Evolutionary conservation across 2,888 invertebrate genomes (phyloP).

Genomic region (Phortica okadai): DNA sequence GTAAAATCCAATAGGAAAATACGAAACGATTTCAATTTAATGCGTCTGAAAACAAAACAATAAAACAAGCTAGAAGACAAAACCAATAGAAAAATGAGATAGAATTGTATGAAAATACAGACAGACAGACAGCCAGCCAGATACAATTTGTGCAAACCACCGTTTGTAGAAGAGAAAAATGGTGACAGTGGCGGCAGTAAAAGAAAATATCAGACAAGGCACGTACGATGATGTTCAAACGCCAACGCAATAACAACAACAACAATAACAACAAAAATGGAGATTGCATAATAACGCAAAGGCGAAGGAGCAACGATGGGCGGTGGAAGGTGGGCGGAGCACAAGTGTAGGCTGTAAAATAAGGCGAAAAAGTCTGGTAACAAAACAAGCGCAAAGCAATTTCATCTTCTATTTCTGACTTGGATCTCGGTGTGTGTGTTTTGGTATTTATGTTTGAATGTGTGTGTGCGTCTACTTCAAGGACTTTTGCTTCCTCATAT

Average conservation of each 20-base stretch:
- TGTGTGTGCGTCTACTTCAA: conserved; percentile 53
- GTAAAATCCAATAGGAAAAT: conserved; percentile 21
- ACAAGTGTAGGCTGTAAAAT: not conserved
- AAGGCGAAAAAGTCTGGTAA: conserved; percentile 24
- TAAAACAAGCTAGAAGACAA: not conserved
- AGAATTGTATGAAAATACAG: not conserved
- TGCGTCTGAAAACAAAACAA: conserved; percentile 15
- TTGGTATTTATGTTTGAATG: conserved; percentile 15
- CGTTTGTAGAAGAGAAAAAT: not conserved
- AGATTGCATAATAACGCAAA: conserved; percentile 21
- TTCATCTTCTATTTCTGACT: not conserved
- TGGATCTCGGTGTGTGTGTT: conserved; percentile 29
- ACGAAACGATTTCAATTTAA: conserved; percentile 19
- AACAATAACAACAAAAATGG: not conserved
- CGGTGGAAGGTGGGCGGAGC: not conserved
- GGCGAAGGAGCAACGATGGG: not conserved
- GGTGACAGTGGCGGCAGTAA: not conserved
- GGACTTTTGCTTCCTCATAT: conserved; percentile 54
- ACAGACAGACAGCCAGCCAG: not conserved
- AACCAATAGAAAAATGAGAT: not conserved
- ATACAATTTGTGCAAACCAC: not conserved
- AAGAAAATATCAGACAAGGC: not conserved
- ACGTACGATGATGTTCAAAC: not conserved
- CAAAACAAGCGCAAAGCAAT: conserved; percentile 26
- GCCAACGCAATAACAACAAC: not conserved